Evolutionary conservation across 2,113 vertebrate species (phyloP).

Genomic region (Isichthys henryi): DNA sequence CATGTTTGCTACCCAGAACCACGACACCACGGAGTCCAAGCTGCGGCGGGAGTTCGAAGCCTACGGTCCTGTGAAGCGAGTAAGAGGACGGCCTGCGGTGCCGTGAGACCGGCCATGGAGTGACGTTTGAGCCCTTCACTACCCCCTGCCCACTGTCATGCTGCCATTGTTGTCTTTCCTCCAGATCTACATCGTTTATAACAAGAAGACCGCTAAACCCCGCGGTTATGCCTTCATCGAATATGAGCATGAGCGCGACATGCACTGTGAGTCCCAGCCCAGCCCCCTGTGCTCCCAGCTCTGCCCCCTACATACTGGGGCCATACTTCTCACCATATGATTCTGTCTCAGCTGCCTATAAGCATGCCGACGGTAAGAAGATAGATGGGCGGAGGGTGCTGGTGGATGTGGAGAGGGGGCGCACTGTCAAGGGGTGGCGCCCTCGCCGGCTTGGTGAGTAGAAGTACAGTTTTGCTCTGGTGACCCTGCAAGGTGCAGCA

Average conservation of each 20-base stretch:
- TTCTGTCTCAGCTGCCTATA: conserved; percentile 79
- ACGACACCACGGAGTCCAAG: conserved; percentile 89
- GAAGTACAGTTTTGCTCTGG: conserved; percentile 64
- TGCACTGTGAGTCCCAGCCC: conserved; percentile 78
- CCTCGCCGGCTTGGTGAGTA: conserved; percentile 68
- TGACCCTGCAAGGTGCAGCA: conserved; percentile 27
- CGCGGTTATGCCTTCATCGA: conserved; percentile 92
- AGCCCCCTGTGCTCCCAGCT: not conserved
- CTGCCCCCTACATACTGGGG: not conserved
- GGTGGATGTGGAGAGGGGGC: conserved; percentile 85
- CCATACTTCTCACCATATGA: not conserved
- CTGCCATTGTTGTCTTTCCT: not conserved
- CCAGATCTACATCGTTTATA: conserved; percentile 91
- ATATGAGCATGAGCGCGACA: conserved; percentile 89
- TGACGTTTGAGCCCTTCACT: not conserved
- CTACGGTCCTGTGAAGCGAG: conserved; percentile 87
- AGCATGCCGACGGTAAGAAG: conserved; percentile 91
- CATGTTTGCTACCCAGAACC: conserved; percentile 63
- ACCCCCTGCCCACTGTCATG: not conserved
- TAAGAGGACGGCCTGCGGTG: conserved; percentile 38
- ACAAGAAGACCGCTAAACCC: conserved; percentile 82
- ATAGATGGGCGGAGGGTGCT: conserved; percentile 82
- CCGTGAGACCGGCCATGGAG: not conserved
- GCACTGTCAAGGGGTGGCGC: conserved; percentile 86
- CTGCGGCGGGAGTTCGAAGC: conserved; percentile 88